Evolutionary conservation across 2,888 invertebrate species (phyloP).

Genomic region (Strigamia maritima): DNA sequence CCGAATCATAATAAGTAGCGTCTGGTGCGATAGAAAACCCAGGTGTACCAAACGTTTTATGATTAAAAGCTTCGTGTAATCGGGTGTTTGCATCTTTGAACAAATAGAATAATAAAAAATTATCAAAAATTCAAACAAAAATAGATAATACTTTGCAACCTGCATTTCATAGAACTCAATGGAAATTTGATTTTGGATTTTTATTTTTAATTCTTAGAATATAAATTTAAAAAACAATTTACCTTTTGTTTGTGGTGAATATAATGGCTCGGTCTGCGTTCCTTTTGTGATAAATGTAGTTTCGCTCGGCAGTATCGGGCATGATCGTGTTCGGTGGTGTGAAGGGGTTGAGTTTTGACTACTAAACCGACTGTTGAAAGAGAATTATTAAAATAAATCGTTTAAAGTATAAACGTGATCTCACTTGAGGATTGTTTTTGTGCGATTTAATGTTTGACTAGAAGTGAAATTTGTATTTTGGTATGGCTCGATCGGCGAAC

Average conservation of each 20-base stretch:
- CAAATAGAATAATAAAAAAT: not conserved
- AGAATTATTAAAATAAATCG: not conserved
- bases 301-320: slow-evolving; percentile 44
- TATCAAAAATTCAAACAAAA: not conserved
- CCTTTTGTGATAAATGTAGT: slow-evolving; percentile 42
- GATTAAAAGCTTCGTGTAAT: not conserved
- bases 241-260: not conserved
- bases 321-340: slow-evolving; percentile 42
- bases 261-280: slow-evolving; percentile 43
- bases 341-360: slow-evolving; percentile 43
- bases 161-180: not conserved
- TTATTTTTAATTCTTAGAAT: not conserved
- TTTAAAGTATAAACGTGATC: not conserved
- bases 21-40: not conserved
- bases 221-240: not conserved
- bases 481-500: not conserved
- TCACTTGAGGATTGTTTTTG: not conserved
- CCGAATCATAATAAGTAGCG: not conserved
- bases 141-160: not conserved
- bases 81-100: not conserved
- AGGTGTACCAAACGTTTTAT: slow-evolving; percentile 1
- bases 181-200: not conserved
- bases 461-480: not conserved
- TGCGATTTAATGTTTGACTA: not conserved
- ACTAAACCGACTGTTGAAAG: not conserved